These are phyloP conservation scores for Sapajus apella DNA, from an alignment of 2,113 vertebrate species.

Conservation along the genomic window DNA sequence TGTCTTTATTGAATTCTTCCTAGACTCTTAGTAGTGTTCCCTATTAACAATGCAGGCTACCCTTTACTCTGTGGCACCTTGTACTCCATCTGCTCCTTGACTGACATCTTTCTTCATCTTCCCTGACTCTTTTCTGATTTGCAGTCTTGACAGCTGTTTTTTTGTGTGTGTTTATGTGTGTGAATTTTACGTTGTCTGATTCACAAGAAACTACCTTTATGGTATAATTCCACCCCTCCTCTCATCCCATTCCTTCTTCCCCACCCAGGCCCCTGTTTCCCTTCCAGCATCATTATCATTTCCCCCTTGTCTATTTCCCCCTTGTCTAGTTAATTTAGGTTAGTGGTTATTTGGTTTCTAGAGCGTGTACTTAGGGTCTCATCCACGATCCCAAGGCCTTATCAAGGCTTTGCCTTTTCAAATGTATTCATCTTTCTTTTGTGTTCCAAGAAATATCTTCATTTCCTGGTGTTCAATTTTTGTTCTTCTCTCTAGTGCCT, in stretches of 20 bases:
- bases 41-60: background rate
- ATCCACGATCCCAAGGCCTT: background rate
- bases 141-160: background rate
- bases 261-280: background rate
- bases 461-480: background rate
- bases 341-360: background rate
- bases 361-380: background rate
- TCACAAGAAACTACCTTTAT: background rate
- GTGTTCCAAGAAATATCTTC: background rate
- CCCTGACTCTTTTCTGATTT: background rate
- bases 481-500: background rate
- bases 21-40: background rate
- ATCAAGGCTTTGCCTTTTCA: background rate
- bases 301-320: background rate
- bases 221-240: background rate
- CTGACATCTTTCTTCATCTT: background rate
- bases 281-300: background rate
- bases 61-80: background rate
- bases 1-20: background rate
- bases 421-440: background rate
- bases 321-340: background rate
- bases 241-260: fast-evolving
- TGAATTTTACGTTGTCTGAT: background rate
- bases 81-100: background rate
- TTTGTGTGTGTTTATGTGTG: background rate